phyloP scores from a whole-genome alignment of 2,113 vertebrate species.

The Panurus biarmicus region DNA sequence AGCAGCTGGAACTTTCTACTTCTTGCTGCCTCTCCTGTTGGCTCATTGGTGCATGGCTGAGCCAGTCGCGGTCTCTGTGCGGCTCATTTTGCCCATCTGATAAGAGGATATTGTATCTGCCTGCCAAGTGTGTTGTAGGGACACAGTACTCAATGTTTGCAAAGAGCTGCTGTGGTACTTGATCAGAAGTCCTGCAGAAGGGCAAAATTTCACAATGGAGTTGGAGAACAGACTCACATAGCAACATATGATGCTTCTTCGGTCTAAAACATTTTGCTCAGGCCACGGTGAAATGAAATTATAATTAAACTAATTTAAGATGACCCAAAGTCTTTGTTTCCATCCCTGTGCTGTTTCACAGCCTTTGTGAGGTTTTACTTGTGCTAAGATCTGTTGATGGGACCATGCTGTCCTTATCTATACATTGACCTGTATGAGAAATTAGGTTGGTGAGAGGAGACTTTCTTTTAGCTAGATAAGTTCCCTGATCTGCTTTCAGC shows the following conservation, averaged over 20 bases:
- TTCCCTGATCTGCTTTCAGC: neutral
- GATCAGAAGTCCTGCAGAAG: neutral
- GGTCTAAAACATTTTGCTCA: neutral
- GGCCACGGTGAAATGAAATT: neutral
- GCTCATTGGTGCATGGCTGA: neutral
- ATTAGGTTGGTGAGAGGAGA: neutral
- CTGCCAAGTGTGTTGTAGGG: constrained; percentile 31
- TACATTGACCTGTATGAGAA: neutral
- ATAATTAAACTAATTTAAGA: neutral
- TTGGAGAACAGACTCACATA: neutral
- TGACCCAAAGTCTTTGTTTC: neutral
- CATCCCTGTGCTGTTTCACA: neutral
- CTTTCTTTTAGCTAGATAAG: neutral
- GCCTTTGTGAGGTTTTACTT: neutral
- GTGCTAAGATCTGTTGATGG: neutral
- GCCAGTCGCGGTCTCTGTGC: neutral
- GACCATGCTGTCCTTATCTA: neutral
- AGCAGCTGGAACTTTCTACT: neutral
- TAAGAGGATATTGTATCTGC: neutral
- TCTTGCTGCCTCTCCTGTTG: neutral
- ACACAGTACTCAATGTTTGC: constrained; percentile 14
- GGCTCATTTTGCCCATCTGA: constrained; percentile 29
- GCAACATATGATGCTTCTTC: neutral
- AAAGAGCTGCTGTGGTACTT: neutral
- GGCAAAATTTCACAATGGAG: neutral